phyloP scores from a whole-genome alignment of 64 coral and sea anemone genomes.

The Astreopora myriophthalma region DNA sequence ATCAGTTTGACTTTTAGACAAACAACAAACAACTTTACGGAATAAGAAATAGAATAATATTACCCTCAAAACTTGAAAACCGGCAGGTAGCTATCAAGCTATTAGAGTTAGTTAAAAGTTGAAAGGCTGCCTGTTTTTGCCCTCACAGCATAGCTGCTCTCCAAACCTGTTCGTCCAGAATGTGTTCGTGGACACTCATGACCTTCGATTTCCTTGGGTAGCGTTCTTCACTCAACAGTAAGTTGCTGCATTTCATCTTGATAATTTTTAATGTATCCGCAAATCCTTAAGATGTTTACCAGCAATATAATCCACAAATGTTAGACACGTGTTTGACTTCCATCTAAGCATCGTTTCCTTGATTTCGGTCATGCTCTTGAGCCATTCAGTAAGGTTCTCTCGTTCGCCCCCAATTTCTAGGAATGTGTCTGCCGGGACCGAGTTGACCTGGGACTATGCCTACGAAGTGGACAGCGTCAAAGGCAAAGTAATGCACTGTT shows the following conservation, averaged over 20 bases:
- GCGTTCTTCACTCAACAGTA: slow-evolving; percentile 99
- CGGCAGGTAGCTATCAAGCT: too few species aligned
- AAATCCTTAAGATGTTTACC: too few species aligned
- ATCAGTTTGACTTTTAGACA: too few species aligned
- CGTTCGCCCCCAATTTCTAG: not conserved
- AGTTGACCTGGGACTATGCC: slow-evolving; percentile 87
- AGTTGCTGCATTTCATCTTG: slow-evolving; percentile 19
- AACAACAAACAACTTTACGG: too few species aligned
- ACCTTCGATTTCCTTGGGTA: slow-evolving; percentile 96
- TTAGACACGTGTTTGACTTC: too few species aligned
- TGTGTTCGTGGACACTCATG: slow-evolving; percentile 97
- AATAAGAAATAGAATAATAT: too few species aligned
- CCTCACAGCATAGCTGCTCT: slow-evolving; percentile 90
- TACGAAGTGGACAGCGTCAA: slow-evolving; percentile 95
- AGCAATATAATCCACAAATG: too few species aligned
- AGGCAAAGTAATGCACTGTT: slow-evolving; percentile 83
- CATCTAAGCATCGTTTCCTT: too few species aligned
- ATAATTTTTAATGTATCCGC: not conserved
- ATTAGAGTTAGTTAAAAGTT: too few species aligned
- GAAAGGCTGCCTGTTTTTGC: slow-evolving; percentile 1
- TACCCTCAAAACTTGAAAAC: too few species aligned
- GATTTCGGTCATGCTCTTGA: too few species aligned
- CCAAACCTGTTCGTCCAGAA: slow-evolving; percentile 98
- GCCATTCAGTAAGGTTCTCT: too few species aligned
- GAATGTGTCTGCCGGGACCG: slow-evolving; percentile 79